Base-by-base conservation (phyloP, 2,797 vertebrate species). In the Xenops minutus region DNA sequence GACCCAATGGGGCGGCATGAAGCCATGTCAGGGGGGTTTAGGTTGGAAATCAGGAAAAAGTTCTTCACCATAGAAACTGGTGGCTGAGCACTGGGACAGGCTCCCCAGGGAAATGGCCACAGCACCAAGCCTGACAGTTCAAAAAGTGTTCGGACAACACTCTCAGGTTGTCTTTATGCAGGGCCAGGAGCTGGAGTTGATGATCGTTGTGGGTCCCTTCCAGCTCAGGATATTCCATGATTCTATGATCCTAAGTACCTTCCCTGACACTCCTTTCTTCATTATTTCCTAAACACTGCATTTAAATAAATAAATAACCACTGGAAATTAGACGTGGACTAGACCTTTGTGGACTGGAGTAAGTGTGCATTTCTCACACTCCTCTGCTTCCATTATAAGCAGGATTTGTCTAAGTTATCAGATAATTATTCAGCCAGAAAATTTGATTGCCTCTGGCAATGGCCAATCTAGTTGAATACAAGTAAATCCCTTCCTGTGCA, bases 321-420 rank as follows among this genome's bases (percentile, higher is more conserved):
- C 26, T 66, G 51, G 73, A 82, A 85, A 79, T 32, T 20, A 36
- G n/a, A 46, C 7, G n/a, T 37, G 30, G 34, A 62, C 20, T n/a
- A 21, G 17, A 51, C 21, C 55, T 73, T 36, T 1, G 0, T 59
- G n/a, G 20, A 10, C 30, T 39, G 44, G 43, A 88, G 4, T 39
- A 71, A 61, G 16, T 1, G 1, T 23, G 18, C 19, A 20, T 77
- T 48, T 37, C 44, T 80, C 46, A 68, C 18, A 19, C 22, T 63
- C 12, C 22, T 48, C 55, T 17, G 32, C 59, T 81, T 54, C 72
- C 61, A 55, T 36, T 67, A 49, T 13, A 63, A 36, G 34, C 8
- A 71, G 48, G 48, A 69, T 92, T 88, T 95, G 64, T 49, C 58
- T 58, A 59, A 71, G 10, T 51, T 89, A 89, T 37, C 69, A 62